Evolutionary conservation across 1,140 invertebrate species (phyloP), one percentile per base, ranked within the genome.

Genomic region (Drosophila biarmipes): DNA sequence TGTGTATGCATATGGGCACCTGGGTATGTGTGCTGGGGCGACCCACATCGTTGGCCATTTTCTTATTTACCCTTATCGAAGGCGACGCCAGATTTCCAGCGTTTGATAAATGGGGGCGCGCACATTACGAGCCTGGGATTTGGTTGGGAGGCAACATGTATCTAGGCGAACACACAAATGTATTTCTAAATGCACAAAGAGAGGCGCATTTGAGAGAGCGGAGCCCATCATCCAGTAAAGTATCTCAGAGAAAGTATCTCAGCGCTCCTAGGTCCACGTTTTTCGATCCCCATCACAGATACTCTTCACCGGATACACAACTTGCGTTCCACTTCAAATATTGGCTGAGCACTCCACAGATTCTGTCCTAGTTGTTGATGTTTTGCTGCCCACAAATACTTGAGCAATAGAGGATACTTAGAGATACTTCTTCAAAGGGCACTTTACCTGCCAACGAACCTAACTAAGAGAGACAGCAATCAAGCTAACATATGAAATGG

Each of bases 1-100:
- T 37, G 31, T 35, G 58, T 42, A 53, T 55, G 67, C 29, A 49
- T 62, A 56, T 14, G 8, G 17, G 19, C 17, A 1, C 6, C 2
- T 57, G 1, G 34, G 0, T 14, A 14, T 43, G 17, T 56, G 27
- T 12, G 6, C 21, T 56, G 31, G 11, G 45, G 66, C 74, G 62
- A 66, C 74, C 68, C 79, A 80, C 78, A 80, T 73, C 42, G 80
- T 45, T 82, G 75, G 71, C 80, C 75, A 84, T 82, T 85, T 84
- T 85, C 71, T 72, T 79, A 85, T 82, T 75, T 84, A 71, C 73
- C 68, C 51, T 85, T 80, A 85, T 79, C 75, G 78, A 80, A 84
- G 73, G 63, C 74, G 71, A 79, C 71, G 69, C 58, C 52, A 82
- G 80, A 85, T 84, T 85, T 76, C 72, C 75, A 55, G 76, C 80